Base-by-base conservation (phyloP, 2,888 invertebrate genomes). In the Troilus luridus region DNA sequence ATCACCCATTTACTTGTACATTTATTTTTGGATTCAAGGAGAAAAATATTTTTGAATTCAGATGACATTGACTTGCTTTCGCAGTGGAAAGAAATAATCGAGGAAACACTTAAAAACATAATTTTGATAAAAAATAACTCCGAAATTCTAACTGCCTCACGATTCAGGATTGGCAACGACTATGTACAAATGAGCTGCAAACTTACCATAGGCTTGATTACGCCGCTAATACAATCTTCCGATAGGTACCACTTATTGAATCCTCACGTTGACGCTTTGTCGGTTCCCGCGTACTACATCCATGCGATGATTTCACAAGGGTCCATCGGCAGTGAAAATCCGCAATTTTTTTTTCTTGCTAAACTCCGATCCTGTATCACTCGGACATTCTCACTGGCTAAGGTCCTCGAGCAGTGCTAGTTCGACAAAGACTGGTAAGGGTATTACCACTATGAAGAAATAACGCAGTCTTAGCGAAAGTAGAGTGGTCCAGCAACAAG, bases 401-500 rank as follows among this genome's bases (percentile, higher is more conserved):
- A 77, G 41, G 17, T 41, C 27, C 27, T 14, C 72, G 27, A 19
- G 41, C 72, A 27, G 72, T 85, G 85, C 56, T 85, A n/a, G 56
- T 6, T 56, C 85, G 56, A 85, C 85, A 85, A 85, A 56, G 85
- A 85, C 85, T 56, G 85, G 85, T 85, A 85, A 85, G 85, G 85
- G 85, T 58, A 85, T 85, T 85, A 56, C 56, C 56, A n/a, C 56
- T 85, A 85, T 85, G 85, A 85, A 85, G 85, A 85, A 85, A 85
- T 85, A 85, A 85, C 85, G 54, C 56, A 21, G 85, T 56, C 85
- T 85, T 58, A 85, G 85, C 85, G 85, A 85, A 85, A 85, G 85
- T 85, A 85, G 56, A 85, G 85, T 85, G 85, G 85, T 85, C 85
- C 85, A 85, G 85, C 85, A 85, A 85, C 54, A 81, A 58, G 85